Base-by-base conservation (phyloP, 2,113 vertebrate species). In the Parotia lawesii region DNA sequence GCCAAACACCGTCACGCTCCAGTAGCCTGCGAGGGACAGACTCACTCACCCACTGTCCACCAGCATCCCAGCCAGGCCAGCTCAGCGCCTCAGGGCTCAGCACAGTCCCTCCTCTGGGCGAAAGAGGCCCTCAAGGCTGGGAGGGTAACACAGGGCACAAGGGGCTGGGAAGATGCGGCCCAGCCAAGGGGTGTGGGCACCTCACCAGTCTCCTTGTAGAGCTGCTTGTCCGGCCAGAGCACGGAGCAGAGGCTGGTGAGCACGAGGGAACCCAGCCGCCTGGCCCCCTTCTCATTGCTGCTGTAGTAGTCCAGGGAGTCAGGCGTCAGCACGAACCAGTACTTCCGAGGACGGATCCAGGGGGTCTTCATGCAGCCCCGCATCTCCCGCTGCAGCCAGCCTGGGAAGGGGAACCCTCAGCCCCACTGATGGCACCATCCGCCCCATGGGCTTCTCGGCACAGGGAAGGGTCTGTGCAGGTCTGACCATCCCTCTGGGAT, bases 221-320 rank as follows among this genome's bases (percentile, higher is more conserved):
- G 98, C 97, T 98, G 98, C 80, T 99, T 99, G 97, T 99, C 99
- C 0, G 99, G 99, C 98, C 99, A 99, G n/a, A 98, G 98, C 91
- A 99, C 99, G 0, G 99, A 99, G 95, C 99, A 99, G 74, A 99
- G 98, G 89, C 98, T 99, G 94, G 99, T 99, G 89, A 99, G 98
- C 61, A 99, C 99, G 6, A 99, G 97, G 35, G 98, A 99, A 38
- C 99, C 98, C 35, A 99, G 98, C 24, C 98, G 97, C 51, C 98
- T 97, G n/a, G 98, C 98, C 6, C 98, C 98, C 93, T 98, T 98
- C 75, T 99, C 98, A 1, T 98, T 98, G 94, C 98, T 97, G 54
- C 97, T 99, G 98, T 99, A 99, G 97, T 99, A 99, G 96, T 99
- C 99, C 47, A 99, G 97, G 35, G 99, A 99, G 91, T 99, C 99